These are phyloP conservation scores for Desmodus rotundus DNA, from an alignment of 2,113 vertebrate species.

Conservation along the genomic window DNA sequence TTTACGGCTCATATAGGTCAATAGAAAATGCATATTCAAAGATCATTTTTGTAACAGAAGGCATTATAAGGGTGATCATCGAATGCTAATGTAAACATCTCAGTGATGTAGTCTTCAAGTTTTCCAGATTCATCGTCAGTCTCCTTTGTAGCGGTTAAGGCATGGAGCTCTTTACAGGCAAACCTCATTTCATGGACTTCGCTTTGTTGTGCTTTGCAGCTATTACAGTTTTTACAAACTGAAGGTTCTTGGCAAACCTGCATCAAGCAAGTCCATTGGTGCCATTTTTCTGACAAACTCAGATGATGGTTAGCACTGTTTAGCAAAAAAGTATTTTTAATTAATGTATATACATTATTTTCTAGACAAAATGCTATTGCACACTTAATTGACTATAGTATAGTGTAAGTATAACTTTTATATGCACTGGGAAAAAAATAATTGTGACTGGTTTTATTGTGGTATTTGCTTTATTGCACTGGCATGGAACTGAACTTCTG, in stretches of 20 bases:
- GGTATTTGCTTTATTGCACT: background rate
- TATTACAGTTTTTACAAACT: background rate
- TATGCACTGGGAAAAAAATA: background rate
- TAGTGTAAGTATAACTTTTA: background rate
- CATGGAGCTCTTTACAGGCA: slow-evolving; percentile 77
- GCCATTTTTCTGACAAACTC: background rate
- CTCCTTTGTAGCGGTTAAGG: slow-evolving; percentile 89
- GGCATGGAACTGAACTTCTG: too few relatives aligned
- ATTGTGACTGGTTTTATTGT: background rate
- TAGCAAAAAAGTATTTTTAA: background rate
- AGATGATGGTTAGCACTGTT: background rate
- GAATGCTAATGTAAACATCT: slow-evolving; percentile 89
- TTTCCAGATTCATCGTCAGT: slow-evolving; percentile 90
- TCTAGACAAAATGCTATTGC: background rate
- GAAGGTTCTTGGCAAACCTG: background rate
- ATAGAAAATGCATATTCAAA: slow-evolving; percentile 84
- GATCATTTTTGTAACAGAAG: slow-evolving; percentile 89
- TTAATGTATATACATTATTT: background rate
- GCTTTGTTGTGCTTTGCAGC: background rate
- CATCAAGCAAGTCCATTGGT: background rate
- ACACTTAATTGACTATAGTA: background rate
- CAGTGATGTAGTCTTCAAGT: slow-evolving; percentile 91
- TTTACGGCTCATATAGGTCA: slow-evolving; percentile 1
- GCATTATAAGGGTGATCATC: slow-evolving; percentile 87
- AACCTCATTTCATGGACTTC: background rate